Evolutionary conservation across 2,113 vertebrate genomes (phyloP).

Genomic region (Passer domesticus): DNA sequence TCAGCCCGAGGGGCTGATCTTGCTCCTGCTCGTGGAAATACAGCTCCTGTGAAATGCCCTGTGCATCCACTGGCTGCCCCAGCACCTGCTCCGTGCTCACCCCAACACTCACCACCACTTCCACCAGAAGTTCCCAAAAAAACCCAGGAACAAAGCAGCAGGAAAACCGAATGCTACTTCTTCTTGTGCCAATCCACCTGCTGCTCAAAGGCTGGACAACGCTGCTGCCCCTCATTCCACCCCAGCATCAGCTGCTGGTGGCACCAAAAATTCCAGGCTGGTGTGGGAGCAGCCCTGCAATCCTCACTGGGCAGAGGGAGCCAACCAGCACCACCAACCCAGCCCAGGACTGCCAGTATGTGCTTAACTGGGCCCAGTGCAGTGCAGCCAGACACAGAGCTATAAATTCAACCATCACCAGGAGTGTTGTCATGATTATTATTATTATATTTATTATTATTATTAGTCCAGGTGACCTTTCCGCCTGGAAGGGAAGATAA

Average conservation of each 20-base stretch:
- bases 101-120: not conserved
- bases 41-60: not conserved
- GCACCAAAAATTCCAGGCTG: not conserved
- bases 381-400: not conserved
- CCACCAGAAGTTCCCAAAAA: not conserved
- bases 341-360: not conserved
- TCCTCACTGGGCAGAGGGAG: not conserved
- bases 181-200: not conserved
- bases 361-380: not conserved
- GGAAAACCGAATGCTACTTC: not conserved
- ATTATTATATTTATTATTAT: not conserved
- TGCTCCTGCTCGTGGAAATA: fast-evolving
- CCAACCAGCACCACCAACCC: not conserved
- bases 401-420: not conserved
- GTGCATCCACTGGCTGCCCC: not conserved
- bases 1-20: not conserved
- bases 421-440: not conserved
- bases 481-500: not conserved
- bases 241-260: not conserved
- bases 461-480: not conserved
- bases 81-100: not conserved
- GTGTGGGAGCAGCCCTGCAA: not conserved
- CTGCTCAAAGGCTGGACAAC: not conserved
- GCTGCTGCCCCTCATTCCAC: not conserved
- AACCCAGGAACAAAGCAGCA: not conserved